Percentiles rank a stretch among this genome's conserved stretches.
Conservation (phyloP, 1,140 invertebrate species). For the Pseudomyrmex pallidus region DNA sequence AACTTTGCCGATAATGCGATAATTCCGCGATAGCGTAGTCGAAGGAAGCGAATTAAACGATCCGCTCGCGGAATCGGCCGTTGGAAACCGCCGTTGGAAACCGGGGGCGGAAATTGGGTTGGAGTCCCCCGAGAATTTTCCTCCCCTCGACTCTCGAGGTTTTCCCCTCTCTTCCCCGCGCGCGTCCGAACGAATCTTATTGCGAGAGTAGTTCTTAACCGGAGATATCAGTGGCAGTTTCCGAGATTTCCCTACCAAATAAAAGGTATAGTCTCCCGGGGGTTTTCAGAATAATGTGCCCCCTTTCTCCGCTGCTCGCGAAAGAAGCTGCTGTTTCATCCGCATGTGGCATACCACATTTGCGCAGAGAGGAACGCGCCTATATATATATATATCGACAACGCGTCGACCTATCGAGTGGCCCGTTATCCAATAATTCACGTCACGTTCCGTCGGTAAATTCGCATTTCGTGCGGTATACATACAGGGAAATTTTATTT, state of each 20-base stretch:
- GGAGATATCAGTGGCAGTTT: constrained; percentile 60
- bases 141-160: constrained; percentile 7
- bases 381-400: neutral
- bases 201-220: constrained; percentile 56
- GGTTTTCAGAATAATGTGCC: constrained; percentile 34
- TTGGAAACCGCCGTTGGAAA: constrained; percentile 64
- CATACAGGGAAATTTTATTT: constrained; percentile 14
- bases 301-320: neutral
- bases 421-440: constrained; percentile 16
- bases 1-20: constrained; percentile 66
- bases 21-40: constrained; percentile 46
- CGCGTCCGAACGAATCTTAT: constrained; percentile 65
- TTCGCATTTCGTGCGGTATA: constrained; percentile 10
- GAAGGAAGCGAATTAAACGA: constrained; percentile 72
- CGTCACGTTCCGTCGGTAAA: constrained; percentile 43
- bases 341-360: constrained; percentile 17
- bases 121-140: constrained; percentile 63
- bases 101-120: constrained; percentile 67
- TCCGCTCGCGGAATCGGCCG: constrained; percentile 42
- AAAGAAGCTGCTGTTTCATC: constrained; percentile 46
- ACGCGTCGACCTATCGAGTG: neutral
- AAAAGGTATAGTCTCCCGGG: constrained; percentile 49
- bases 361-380: neutral
- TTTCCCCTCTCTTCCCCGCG: neutral
- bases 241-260: constrained; percentile 67